Conservation (phyloP, 2,113 vertebrate genomes). For the Triplophysa rosa region DNA sequence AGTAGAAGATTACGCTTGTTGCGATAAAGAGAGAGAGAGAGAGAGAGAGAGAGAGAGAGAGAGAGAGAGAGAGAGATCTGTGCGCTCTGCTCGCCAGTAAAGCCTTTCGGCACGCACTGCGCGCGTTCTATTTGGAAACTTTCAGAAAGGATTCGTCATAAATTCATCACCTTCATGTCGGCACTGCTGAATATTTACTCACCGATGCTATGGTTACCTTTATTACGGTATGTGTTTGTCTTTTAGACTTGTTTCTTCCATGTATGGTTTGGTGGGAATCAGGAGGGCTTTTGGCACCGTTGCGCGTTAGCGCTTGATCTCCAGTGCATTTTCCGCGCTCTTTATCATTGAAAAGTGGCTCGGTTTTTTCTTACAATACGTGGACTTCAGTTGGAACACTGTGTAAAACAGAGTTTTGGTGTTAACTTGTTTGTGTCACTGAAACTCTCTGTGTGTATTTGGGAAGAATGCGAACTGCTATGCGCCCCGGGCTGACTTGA, state of each 20-base stretch:
- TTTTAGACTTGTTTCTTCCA: neutral
- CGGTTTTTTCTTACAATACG: neutral
- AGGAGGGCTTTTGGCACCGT: conserved; percentile 12
- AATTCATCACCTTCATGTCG: conserved; percentile 95
- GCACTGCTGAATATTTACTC: conserved; percentile 87
- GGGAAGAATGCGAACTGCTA: conserved; percentile 52
- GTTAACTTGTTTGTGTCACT: neutral
- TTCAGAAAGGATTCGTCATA: conserved; percentile 78
- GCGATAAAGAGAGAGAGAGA: conserved; percentile 45
- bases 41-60: conserved; percentile 50
- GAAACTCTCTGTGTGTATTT: conserved; percentile 29
- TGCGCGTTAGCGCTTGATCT: conserved; percentile 25
- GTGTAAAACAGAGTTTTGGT: neutral
- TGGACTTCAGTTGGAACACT: neutral
- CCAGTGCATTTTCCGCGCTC: neutral
- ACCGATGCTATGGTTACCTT: conserved; percentile 99
- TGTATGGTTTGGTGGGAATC: conserved; percentile 16
- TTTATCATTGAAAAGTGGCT: neutral
- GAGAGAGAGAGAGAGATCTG: conserved; percentile 52
- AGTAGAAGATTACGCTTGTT: conserved; percentile 77
- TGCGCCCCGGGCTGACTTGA: conserved; percentile 50
- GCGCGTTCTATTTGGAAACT: conserved; percentile 78
- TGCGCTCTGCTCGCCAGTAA: conserved; percentile 71
- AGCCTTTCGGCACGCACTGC: conserved; percentile 58
- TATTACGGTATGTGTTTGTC: conserved; percentile 86